Evolutionary conservation across 2,113 vertebrate genomes (phyloP).

Genomic region (Calidris pugnax): DNA sequence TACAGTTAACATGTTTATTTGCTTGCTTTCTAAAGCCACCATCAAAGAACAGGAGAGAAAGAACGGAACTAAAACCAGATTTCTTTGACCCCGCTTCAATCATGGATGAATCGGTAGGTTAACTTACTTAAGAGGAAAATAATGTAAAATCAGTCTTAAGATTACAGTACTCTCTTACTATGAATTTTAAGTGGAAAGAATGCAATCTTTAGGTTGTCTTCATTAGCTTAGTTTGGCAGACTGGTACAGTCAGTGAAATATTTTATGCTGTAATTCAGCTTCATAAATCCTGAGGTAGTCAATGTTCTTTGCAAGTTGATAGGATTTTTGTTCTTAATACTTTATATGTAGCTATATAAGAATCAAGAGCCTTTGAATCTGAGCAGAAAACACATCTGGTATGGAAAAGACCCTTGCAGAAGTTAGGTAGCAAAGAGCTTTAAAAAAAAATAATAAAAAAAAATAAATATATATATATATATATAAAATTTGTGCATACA

Average conservation of each 20-base stretch:
- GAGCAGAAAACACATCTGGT: neutral
- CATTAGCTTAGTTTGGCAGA: neutral
- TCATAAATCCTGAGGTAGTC: neutral
- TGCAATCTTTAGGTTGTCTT: neutral
- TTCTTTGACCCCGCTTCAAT: constrained; percentile 99
- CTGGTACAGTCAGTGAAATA: neutral
- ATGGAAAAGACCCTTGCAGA: neutral
- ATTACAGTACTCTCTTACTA: neutral
- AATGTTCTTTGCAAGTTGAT: neutral
- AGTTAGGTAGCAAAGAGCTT: neutral
- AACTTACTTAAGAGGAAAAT: constrained; percentile 20
- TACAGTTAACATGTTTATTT: constrained; percentile 2
- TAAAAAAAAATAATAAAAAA: neutral
- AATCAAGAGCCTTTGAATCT: neutral
- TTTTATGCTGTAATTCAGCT: neutral
- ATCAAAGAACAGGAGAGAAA: constrained; percentile 97
- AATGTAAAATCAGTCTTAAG: neutral
- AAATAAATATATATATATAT: too few species aligned
- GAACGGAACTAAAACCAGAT: constrained; percentile 97
- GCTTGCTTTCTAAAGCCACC: constrained; percentile 83
- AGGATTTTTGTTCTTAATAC: constrained; percentile 5
- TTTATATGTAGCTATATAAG: neutral
- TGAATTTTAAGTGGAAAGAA: neutral
- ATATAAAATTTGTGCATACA: neutral
- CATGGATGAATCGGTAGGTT: constrained; percentile 98